Evolutionary conservation across 2,797 vertebrate species (phyloP).

Genomic region (Potorous gilbertii): DNA sequence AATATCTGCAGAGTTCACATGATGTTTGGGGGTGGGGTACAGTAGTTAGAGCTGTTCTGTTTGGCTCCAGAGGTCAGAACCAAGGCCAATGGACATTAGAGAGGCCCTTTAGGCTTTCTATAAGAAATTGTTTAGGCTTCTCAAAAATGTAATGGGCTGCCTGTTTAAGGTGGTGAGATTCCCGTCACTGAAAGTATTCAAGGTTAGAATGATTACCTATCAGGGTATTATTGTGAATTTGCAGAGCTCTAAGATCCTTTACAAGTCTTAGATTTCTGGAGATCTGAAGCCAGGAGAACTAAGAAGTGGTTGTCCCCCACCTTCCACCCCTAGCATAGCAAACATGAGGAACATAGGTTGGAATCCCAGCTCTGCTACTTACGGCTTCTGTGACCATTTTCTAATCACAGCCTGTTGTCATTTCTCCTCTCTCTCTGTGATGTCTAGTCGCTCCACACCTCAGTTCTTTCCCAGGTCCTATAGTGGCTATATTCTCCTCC

Average conservation of each 20-base stretch:
- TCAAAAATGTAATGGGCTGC: not conserved
- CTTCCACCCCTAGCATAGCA: not conserved
- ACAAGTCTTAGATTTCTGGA: not conserved
- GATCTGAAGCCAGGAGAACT: not conserved
- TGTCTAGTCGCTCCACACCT: not conserved
- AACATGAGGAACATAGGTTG: no score
- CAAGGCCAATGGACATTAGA: not conserved
- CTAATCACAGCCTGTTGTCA: not conserved
- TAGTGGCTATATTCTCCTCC: not conserved
- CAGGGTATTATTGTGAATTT: not conserved
- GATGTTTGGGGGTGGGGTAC: not conserved
- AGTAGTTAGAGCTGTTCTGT: not conserved
- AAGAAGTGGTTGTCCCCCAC: fast-evolving
- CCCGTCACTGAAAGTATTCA: not conserved
- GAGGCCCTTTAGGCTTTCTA: not conserved
- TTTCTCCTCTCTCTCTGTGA: not conserved
- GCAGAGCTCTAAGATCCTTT: not conserved
- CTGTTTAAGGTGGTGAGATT: not conserved
- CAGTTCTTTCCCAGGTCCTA: not conserved
- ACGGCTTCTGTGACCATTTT: no score
- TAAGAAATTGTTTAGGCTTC: not conserved
- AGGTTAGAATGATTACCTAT: not conserved
- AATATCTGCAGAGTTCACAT: not conserved
- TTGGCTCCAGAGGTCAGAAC: not conserved
- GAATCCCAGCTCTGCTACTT: not conserved